These are phyloP conservation scores for Carlito syrichta DNA, from an alignment of 2,113 vertebrate genomes.

Conservation along the genomic window DNA sequence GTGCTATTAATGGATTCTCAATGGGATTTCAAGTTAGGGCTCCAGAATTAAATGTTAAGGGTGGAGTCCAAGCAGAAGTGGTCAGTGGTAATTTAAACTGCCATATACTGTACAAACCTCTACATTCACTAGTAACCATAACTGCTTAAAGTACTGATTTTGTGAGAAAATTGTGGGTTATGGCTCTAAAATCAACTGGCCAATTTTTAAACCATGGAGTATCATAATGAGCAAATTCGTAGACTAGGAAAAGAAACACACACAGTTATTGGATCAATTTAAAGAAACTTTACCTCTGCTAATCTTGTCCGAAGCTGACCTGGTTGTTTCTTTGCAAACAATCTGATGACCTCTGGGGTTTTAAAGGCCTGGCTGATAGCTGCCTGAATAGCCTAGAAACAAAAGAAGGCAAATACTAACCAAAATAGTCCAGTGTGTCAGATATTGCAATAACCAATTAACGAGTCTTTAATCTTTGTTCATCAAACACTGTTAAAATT, in stretches of 20 bases:
- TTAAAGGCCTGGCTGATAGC: conserved; percentile 99
- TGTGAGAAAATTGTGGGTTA: neutral
- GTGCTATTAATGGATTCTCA: neutral
- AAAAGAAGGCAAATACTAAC: conserved; percentile 24
- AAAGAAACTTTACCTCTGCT: conserved; percentile 88
- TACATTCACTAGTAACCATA: neutral
- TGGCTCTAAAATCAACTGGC: neutral
- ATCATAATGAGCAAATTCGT: neutral
- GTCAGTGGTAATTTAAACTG: neutral
- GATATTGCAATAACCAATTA: neutral
- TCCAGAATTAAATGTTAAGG: neutral
- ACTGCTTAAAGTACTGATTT: neutral
- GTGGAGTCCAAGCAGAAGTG: neutral
- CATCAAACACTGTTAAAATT: neutral
- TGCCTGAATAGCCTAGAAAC: conserved; percentile 94
- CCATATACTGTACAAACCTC: neutral
- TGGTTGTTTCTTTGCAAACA: conserved; percentile 99
- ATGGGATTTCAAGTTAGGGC: neutral
- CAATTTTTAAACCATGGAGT: neutral
- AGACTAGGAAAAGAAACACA: neutral
- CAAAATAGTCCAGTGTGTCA: neutral
- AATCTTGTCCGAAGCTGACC: conserved; percentile 94
- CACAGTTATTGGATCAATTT: neutral
- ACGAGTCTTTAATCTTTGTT: neutral
- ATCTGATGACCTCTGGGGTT: conserved; percentile 97